A percentile compares a stretch with the other conserved stretches of the same genome.
Conservation (phyloP, 1,140 invertebrate genomes). For the Zelostemma sp. region DNA sequence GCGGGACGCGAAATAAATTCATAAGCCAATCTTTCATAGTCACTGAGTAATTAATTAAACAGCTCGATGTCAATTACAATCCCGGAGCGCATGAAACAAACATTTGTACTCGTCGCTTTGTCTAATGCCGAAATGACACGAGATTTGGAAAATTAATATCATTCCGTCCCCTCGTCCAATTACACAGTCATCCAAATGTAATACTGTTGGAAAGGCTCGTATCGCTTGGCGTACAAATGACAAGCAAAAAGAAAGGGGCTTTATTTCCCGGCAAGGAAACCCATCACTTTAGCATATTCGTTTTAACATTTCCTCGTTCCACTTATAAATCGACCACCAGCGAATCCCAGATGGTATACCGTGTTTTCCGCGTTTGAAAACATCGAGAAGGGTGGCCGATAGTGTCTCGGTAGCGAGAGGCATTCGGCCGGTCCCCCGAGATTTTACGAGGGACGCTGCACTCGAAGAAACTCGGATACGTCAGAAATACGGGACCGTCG, state of each 20-base stretch:
- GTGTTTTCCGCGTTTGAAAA: conserved; percentile 44
- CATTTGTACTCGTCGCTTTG: background rate
- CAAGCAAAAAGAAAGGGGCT: background rate
- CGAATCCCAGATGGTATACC: conserved; percentile 42
- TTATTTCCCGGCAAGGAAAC: background rate
- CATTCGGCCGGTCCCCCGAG: conserved; percentile 41
- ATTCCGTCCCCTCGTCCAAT: background rate
- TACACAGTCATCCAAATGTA: conserved; percentile 1
- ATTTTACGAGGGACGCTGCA: conserved; percentile 53
- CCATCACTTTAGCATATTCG: conserved; percentile 24
- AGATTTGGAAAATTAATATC: background rate
- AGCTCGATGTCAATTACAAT: background rate
- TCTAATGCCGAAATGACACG: background rate
- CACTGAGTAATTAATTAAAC: no score
- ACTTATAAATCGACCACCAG: conserved; percentile 22
- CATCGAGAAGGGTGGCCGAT: conserved; percentile 15
- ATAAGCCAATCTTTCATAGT: no score
- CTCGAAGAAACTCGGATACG: conserved; percentile 51
- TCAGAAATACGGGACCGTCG: conserved; percentile 57
- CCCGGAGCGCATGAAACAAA: background rate
- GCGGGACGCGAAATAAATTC: no score
- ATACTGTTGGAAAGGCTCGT: background rate
- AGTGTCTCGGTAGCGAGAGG: conserved; percentile 13
- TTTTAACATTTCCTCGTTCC: conserved; percentile 22
- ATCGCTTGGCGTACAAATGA: conserved; percentile 3